These are phyloP conservation scores for Platorchestia sp. DNA, from an alignment of 1,140 invertebrate species.

Conservation along the genomic window DNA sequence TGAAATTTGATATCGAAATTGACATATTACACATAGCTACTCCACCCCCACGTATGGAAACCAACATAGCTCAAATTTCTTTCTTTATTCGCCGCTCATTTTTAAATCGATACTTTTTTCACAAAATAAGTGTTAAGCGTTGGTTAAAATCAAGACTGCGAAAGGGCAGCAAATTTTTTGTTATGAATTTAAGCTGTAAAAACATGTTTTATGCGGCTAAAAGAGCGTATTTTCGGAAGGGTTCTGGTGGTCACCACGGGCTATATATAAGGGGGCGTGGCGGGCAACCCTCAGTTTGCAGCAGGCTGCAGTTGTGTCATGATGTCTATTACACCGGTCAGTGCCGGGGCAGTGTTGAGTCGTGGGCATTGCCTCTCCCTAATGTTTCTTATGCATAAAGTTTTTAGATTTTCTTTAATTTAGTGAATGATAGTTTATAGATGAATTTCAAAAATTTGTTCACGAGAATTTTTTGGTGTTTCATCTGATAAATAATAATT, in stretches of 20 bases:
- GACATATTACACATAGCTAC: not conserved
- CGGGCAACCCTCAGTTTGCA: constrained; percentile 22
- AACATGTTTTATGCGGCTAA: not conserved
- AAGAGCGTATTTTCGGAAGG: not conserved
- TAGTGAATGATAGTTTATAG: not conserved
- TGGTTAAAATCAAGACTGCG: not conserved
- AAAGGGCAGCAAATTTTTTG: not conserved
- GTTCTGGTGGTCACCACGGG: not conserved
- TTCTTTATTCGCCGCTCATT: not conserved
- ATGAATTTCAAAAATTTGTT: too few species aligned
- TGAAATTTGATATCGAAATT: not conserved
- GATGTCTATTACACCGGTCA: constrained; percentile 31
- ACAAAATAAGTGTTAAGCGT: not conserved
- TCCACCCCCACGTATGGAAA: not conserved
- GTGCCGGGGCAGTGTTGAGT: constrained; percentile 8
- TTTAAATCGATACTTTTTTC: not conserved
- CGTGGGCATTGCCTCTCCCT: not conserved
- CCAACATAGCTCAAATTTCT: not conserved
- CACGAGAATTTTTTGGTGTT: too few species aligned
- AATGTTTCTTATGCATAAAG: not conserved
- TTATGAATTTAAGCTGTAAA: not conserved
- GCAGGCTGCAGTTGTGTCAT: not conserved
- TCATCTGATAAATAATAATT: too few species aligned
- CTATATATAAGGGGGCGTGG: constrained; percentile 20
- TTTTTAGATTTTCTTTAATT: not conserved